These are phyloP conservation scores for Epinotia demarniana DNA, from an alignment of 2,888 invertebrate genomes.

Conservation along the genomic window DNA sequence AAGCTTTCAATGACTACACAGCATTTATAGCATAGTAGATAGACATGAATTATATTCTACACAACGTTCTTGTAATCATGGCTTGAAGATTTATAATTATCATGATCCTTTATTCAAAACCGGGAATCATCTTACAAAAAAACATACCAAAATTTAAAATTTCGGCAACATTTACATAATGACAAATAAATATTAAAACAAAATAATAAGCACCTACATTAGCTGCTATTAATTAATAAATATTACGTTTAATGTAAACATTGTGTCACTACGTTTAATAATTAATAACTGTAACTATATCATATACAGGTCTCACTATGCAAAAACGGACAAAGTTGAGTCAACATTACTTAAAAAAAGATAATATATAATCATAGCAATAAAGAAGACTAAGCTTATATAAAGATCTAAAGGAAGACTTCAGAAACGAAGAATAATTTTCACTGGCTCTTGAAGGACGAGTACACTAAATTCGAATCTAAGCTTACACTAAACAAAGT, in stretches of 20 bases:
- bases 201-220: not conserved
- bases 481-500: conserved; percentile 70
- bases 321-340: not conserved
- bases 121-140: not conserved
- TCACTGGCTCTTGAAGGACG: conserved; percentile 60
- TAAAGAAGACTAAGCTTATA: not conserved
- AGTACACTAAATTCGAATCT: conserved; percentile 69
- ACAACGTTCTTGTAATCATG: not conserved
- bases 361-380: not conserved
- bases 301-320: not conserved
- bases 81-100: not conserved
- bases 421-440: conserved; percentile 45
- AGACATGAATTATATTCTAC: conserved; percentile 14
- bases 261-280: conserved; percentile 7
- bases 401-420: conserved; percentile 33
- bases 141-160: not conserved
- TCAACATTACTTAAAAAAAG: no score
- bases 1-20: conserved; percentile 22
- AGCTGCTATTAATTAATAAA: not conserved
- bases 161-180: not conserved
- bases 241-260: not conserved
- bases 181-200: not conserved
- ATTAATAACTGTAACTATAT: no score
- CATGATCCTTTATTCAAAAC: not conserved
- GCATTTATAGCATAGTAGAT: conserved; percentile 13